phyloP scores from a whole-genome alignment of 1,140 invertebrate species.

The Hyphantria cunea region DNA sequence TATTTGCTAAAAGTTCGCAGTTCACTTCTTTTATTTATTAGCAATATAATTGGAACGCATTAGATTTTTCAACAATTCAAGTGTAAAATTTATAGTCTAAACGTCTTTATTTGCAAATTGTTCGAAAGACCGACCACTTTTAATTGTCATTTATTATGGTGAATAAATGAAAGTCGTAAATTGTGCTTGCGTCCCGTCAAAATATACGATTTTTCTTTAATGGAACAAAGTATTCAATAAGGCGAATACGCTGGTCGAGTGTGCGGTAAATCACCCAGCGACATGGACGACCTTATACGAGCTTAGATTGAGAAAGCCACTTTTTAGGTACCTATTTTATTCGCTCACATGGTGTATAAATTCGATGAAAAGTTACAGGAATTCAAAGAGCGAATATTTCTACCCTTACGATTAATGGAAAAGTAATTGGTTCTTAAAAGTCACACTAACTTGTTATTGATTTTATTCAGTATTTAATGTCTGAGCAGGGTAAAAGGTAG shows the following conservation, averaged over 20 bases:
- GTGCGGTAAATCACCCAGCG: constrained; percentile 67
- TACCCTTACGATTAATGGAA: not conserved
- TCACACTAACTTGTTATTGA: constrained; percentile 6
- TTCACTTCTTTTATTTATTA: no score
- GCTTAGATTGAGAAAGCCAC: constrained; percentile 40
- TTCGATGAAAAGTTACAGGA: constrained; percentile 5
- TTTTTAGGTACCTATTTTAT: constrained; percentile 32
- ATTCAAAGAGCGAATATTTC: constrained; percentile 15
- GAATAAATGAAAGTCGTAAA: constrained; percentile 70
- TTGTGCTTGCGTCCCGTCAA: constrained; percentile 59
- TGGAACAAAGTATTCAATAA: constrained; percentile 72
- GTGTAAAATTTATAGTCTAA: no score
- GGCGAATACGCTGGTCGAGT: constrained; percentile 47
- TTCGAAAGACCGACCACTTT: constrained; percentile 43
- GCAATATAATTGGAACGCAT: no score
- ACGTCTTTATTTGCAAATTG: constrained; percentile 6
- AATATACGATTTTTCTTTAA: constrained; percentile 76
- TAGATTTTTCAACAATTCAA: no score
- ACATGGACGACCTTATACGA: constrained; percentile 37
- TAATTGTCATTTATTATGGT: constrained; percentile 66
- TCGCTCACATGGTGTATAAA: constrained; percentile 13
- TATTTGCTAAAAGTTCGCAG: no score
- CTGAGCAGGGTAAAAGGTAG: not conserved
- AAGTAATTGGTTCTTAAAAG: constrained; percentile 5
- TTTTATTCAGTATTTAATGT: not conserved